phyloP scores from a whole-genome alignment of 1,140 invertebrate genomes.

The Pollicipes pollicipes region DNA sequence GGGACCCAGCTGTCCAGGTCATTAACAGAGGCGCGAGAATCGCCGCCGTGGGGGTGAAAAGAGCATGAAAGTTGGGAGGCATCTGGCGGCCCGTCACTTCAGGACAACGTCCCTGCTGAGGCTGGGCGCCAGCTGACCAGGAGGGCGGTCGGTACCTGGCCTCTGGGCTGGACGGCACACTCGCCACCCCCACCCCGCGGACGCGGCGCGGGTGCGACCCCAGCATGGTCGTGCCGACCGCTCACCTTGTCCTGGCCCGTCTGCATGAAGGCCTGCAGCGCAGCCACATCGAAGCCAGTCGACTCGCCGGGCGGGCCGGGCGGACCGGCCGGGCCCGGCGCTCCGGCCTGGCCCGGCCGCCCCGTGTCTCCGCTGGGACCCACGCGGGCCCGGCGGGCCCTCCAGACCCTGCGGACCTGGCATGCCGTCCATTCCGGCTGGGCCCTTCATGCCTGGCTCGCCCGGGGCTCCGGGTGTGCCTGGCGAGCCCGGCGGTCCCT shows the following conservation, averaged over 20 bases:
- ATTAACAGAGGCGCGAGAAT: too few species aligned
- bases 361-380: constrained; percentile 31
- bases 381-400: constrained; percentile 47
- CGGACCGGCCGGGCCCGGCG: constrained; percentile 36
- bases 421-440: constrained; percentile 49
- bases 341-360: constrained; percentile 20
- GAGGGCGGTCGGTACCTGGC: neutral
- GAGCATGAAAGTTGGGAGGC: too few species aligned
- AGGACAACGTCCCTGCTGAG: too few species aligned
- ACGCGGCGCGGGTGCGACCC: too few species aligned
- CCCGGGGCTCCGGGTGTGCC: constrained; percentile 56
- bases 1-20: neutral
- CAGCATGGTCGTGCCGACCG: neutral
- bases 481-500: constrained; percentile 38
- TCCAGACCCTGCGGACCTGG: constrained; percentile 47
- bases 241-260: neutral
- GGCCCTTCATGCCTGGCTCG: constrained; percentile 46
- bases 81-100: too few species aligned
- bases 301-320: constrained; percentile 35
- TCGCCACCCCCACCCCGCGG: neutral
- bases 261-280: constrained; percentile 26
- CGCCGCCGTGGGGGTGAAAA: too few species aligned
- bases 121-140: neutral
- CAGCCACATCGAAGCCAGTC: constrained; percentile 46
- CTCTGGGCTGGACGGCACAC: neutral